phyloP scores from a whole-genome alignment of 2,888 invertebrate genomes.

The Malacosoma neustria region DNA sequence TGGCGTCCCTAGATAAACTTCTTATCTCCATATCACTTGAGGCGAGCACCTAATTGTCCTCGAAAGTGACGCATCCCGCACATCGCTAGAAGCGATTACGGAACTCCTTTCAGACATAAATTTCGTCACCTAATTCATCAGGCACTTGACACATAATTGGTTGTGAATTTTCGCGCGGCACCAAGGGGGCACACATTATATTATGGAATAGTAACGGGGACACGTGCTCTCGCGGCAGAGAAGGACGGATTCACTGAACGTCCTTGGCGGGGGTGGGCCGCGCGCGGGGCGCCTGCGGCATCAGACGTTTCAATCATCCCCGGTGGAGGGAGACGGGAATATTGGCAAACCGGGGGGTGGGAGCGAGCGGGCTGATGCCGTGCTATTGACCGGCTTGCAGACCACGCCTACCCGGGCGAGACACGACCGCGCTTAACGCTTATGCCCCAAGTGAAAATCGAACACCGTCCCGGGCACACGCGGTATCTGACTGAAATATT shows the following conservation, averaged over 20 bases:
- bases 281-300: conserved; percentile 73
- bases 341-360: conserved; percentile 21
- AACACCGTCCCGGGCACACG: conserved; percentile 71
- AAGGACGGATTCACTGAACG: conserved; percentile 75
- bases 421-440: conserved; percentile 63
- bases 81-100: conserved; percentile 54
- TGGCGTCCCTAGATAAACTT: conserved; percentile 46
- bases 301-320: conserved; percentile 75
- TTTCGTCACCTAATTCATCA: conserved; percentile 62
- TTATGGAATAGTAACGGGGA: conserved; percentile 69
- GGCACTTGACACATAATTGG: conserved; percentile 72
- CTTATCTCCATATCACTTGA: conserved; percentile 70
- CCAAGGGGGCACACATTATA: conserved; percentile 71
- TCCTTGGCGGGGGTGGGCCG: conserved; percentile 72
- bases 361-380: conserved; percentile 53
- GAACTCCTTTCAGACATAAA: conserved; percentile 63
- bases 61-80: conserved; percentile 43
- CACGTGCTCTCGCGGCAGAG: conserved; percentile 74
- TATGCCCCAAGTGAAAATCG: conserved; percentile 73
- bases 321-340: conserved; percentile 48
- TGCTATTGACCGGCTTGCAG: conserved; percentile 73
- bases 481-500: conserved; percentile 26
- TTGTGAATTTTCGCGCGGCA: conserved; percentile 70
- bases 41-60: conserved; percentile 55
- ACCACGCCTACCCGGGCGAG: conserved; percentile 73